Evolutionary conservation across 2,888 invertebrate genomes (phyloP), one percentile per base, ranked within the genome.

Genomic region (Teleiodes luculella): DNA sequence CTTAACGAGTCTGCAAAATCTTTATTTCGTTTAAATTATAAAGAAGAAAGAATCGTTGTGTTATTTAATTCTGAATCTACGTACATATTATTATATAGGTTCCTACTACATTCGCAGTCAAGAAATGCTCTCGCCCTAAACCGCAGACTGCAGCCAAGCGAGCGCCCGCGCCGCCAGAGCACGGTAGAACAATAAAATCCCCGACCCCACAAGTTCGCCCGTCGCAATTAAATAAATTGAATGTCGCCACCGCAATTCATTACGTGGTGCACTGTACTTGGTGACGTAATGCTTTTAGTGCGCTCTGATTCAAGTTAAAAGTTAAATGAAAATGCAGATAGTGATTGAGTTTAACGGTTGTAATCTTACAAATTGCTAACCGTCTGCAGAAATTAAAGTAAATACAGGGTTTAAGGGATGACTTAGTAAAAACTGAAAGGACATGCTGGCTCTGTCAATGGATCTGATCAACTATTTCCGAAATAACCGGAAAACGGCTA

Each of bases 201-300:
- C 71, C 59, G 57, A 48, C 59, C 54, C 65, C 64, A 55, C 67
- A 66, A 70, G 63, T 70, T 63, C 54, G 57, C 61, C 59, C 57
- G 57, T 57, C 63, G 67, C 71, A 74, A 76, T 76, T 76, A 77
- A 70, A 72, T 68, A 75, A 77, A 77, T 76, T 75, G 71, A 73
- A 74, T 68, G 70, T 65, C 60, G 60, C 61, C 52, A 49, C 56
- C 59, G 59, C 63, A 62, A 66, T 71, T 68, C 63, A 71, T 72
- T 70, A 66, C 53, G 55, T 56, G 52, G 49, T 54, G 52, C 51
- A 51, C 56, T 54, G 56, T 54, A 45, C 53, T 24, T 20, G 18
- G 52, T 51, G 58, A 56, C 53, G 51, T 52, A 39, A 55, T 43
- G 52, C 49, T 53, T 57, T 45, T 54, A 49, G 30, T 48, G 51